Conservation (phyloP, 2,888 invertebrate species). For the Apamea crenata region DNA sequence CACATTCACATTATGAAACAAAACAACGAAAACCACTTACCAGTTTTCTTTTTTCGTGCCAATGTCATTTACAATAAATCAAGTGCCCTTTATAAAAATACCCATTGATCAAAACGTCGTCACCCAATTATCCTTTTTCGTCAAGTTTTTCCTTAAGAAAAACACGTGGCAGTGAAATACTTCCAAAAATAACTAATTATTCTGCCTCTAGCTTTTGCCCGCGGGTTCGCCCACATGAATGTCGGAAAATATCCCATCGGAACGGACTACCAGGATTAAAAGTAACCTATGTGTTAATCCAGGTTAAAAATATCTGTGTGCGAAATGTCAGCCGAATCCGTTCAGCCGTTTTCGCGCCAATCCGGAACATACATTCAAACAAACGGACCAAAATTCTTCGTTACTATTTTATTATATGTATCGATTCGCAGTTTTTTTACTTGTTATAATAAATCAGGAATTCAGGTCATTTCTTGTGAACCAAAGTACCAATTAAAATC, state of each 20-base stretch:
- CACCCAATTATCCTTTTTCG: not conserved
- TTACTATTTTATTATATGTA: not conserved
- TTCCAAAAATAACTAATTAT: constrained; percentile 30
- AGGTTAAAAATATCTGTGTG: not conserved
- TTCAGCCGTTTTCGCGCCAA: not conserved
- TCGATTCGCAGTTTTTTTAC: not conserved
- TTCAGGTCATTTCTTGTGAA: constrained; percentile 17
- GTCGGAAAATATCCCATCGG: not conserved
- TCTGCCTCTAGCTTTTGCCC: not conserved
- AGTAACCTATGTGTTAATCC: not conserved
- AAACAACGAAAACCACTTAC: not conserved
- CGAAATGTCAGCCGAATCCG: not conserved
- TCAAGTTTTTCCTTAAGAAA: not conserved
- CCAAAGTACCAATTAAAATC: constrained; percentile 38
- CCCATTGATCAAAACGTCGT: constrained; percentile 4
- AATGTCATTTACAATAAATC: not conserved
- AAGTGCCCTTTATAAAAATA: not conserved
- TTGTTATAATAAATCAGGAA: constrained; percentile 30
- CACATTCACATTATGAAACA: not conserved
- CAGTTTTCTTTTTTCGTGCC: not conserved
- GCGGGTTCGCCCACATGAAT: not conserved
- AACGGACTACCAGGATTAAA: not conserved
- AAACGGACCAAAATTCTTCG: not conserved
- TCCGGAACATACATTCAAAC: not conserved
- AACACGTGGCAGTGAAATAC: not conserved